Evolutionary conservation across 2,113 vertebrate genomes (phyloP), one percentile per base, ranked within the genome.

Genomic region (Tachuris rubrigastra): DNA sequence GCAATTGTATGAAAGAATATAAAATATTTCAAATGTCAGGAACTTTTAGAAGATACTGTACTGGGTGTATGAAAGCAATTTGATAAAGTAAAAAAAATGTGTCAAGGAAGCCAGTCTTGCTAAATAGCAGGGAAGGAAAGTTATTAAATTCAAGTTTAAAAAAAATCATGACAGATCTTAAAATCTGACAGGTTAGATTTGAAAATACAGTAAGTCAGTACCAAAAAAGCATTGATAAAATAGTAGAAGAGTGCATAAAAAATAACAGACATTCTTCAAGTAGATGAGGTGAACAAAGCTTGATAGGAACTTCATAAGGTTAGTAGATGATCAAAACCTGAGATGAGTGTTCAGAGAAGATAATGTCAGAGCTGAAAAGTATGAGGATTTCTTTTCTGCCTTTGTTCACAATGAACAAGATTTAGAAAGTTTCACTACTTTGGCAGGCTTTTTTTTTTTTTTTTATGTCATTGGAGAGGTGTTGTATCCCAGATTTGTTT

Each of bases 241-340:
- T 82, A 37, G 8, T 66, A 21, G 31, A 82, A 66, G 6, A 74
- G 31, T 67, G 35, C 16, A 63, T 71, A 56, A 71, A 80, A 66
- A 63, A 22, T 52, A 74, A 44, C 1, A 16, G 10, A 37, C 47
- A 72, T 88, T 92, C 11, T 68, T 90, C 58, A 86, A 65, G 28
- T 10, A 72, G 39, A 44, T 63, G 19, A 44, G 28, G 8, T 63
- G 52, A 94, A 62, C 42, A 82, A 71, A 75, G 17, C 21, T 72
- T 56, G 28, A 78, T 58, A n/a, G 35, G 8, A 71, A 79, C 6
- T 82, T 85, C 62, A 74, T 53, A 94, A 90, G 56, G n/a, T 82
- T 62, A 75, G 27, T 37, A 75, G 47, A 72, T 74, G 71, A 94
- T 59, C 44, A 92, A 90, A 95, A 85, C 33, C 17, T 41, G 33